These are phyloP conservation scores for Tachysurus fulvidraco DNA, from an alignment of 2,113 vertebrate genomes.

Conservation along the genomic window DNA sequence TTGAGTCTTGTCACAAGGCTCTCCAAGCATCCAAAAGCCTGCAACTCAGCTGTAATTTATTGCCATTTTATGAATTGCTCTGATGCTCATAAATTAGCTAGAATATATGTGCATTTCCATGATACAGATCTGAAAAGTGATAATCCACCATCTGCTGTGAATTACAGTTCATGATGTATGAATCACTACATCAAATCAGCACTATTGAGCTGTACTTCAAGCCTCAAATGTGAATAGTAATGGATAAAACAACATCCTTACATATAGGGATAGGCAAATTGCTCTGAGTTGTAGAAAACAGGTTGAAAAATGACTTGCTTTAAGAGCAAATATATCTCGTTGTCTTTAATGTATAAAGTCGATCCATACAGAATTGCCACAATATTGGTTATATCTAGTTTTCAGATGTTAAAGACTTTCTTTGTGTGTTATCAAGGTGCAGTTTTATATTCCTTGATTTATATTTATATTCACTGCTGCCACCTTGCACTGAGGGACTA, in stretches of 20 bases:
- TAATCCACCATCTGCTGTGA: neutral
- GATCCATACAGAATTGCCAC: neutral
- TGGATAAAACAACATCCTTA: constrained; percentile 2
- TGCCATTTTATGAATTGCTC: constrained; percentile 10
- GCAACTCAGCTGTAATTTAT: constrained; percentile 25
- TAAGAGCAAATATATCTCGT: neutral
- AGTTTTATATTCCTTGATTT: too few relatives aligned
- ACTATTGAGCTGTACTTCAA: neutral
- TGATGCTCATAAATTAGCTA: constrained; percentile 14
- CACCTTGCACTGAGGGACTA: too few relatives aligned
- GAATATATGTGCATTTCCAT: constrained; percentile 3
- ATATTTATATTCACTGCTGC: too few relatives aligned
- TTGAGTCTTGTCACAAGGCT: neutral
- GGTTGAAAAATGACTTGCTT: neutral
- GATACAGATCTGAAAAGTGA: constrained; percentile 5
- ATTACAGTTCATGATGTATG: neutral
- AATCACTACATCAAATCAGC: neutral
- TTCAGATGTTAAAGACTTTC: neutral
- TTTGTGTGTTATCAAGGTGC: too few relatives aligned
- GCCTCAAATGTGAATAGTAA: constrained; percentile 3
- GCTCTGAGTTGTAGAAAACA: neutral
- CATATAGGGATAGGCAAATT: neutral
- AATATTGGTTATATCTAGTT: neutral
- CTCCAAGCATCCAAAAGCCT: neutral
- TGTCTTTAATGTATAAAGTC: neutral